Conservation (phyloP, 2,797 vertebrate species). For the Periparus ater region DNA sequence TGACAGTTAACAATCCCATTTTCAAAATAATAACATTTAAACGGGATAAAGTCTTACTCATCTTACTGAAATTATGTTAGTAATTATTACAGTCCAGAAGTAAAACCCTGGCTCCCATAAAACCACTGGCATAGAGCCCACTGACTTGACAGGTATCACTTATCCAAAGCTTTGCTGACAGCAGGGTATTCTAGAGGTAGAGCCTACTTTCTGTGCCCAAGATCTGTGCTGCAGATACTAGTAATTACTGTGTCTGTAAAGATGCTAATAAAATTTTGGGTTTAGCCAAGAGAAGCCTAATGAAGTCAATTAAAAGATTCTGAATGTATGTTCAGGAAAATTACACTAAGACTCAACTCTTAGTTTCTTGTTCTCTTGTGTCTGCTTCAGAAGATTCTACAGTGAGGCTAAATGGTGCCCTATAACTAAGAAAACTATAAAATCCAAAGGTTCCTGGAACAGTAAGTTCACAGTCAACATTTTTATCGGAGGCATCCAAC, state of each 20-base stretch:
- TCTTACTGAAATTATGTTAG: not conserved
- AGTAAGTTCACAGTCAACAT: not conserved
- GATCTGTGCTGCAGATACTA: not conserved
- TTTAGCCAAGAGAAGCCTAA: not conserved
- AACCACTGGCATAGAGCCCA: not conserved
- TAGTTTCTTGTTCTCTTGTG: not conserved
- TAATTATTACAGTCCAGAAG: not conserved
- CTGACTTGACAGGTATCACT: not conserved
- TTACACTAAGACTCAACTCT: not conserved
- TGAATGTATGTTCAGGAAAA: not conserved
- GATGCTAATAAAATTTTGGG: not conserved
- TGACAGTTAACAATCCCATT: not conserved
- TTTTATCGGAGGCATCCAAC: not conserved
- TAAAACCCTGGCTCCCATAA: not conserved
- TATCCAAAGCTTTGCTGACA: not conserved
- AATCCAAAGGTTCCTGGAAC: constrained; percentile 1
- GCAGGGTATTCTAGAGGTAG: not conserved
- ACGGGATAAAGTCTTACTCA: not conserved
- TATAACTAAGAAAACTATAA: not conserved
- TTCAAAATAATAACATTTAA: not conserved
- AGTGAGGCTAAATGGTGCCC: not conserved
- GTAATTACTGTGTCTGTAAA: not conserved
- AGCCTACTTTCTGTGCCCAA: not conserved
- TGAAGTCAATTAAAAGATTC: not conserved
- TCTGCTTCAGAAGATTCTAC: not conserved